phyloP scores from a whole-genome alignment of 2,113 vertebrate genomes.

The Speoplatyrhinus poulsoni region DNA sequence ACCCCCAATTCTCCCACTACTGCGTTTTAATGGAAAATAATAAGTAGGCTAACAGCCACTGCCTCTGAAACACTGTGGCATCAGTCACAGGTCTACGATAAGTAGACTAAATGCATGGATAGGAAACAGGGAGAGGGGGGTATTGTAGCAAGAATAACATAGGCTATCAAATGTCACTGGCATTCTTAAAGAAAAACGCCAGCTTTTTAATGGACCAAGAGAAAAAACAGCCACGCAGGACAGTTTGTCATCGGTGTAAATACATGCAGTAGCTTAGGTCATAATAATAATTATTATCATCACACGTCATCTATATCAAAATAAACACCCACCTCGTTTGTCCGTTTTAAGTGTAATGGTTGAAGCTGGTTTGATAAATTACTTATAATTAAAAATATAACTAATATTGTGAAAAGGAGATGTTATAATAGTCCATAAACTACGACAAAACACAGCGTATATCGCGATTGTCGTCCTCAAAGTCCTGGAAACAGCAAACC shows the following conservation, averaged over 20 bases:
- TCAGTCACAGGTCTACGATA: constrained; percentile 5
- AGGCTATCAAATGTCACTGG: constrained; percentile 30
- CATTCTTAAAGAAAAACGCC: constrained; percentile 8
- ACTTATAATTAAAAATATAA: constrained; percentile 31
- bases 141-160: constrained; percentile 13
- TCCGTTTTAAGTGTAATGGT: constrained; percentile 57
- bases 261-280: neutral
- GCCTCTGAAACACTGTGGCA: neutral
- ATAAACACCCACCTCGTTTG: constrained; percentile 66
- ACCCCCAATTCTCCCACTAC: no score
- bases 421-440: constrained; percentile 44
- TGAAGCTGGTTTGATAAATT: constrained; percentile 29
- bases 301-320: neutral
- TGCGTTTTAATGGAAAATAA: constrained; percentile 79
- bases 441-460: constrained; percentile 19
- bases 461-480: constrained; percentile 40
- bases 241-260: neutral
- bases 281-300: neutral
- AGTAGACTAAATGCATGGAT: neutral
- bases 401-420: constrained; percentile 23
- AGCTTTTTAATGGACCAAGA: neutral
- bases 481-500: constrained; percentile 40
- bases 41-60: constrained; percentile 26
- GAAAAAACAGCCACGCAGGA: neutral
- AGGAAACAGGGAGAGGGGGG: neutral